phyloP scores from a whole-genome alignment of 2,113 vertebrate genomes.

The Cheilinus undulatus region DNA sequence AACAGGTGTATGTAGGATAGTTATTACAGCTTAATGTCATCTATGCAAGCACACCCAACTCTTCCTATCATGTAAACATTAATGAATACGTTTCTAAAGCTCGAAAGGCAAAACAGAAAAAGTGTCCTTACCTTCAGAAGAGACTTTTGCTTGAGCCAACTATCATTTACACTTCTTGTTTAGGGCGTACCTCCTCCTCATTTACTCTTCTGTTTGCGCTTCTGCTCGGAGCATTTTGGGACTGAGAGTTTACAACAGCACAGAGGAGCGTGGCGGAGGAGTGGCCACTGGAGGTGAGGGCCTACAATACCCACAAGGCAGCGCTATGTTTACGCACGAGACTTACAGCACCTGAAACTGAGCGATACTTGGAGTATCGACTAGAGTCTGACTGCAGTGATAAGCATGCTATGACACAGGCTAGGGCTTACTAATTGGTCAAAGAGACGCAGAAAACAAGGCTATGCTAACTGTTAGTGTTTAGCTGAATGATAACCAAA shows the following conservation, averaged over 20 bases:
- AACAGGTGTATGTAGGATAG: slow-evolving; percentile 54
- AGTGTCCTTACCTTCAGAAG: too few species aligned
- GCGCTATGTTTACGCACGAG: slow-evolving; percentile 35
- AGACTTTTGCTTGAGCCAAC: slow-evolving; percentile 12
- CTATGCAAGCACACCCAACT: too few species aligned
- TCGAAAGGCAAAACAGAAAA: too few species aligned
- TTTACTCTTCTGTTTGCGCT: slow-evolving; percentile 32
- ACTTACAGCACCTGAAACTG: slow-evolving; percentile 81
- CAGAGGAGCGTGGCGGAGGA: neutral
- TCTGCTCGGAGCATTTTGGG: slow-evolving; percentile 70
- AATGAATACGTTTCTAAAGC: too few species aligned
- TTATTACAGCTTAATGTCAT: slow-evolving; percentile 40
- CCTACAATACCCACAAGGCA: slow-evolving; percentile 77
- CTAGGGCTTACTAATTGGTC: fast-evolving
- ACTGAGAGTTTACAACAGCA: slow-evolving; percentile 62
- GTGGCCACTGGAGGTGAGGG: neutral
- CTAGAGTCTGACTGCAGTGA: slow-evolving; percentile 14
- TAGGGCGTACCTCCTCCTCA: slow-evolving; percentile 46
- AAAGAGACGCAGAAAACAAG: neutral
- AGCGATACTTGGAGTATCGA: slow-evolving; percentile 74
- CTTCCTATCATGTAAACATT: neutral
- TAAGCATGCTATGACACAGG: slow-evolving; percentile 6
- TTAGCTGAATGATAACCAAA: neutral
- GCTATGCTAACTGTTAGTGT: neutral
- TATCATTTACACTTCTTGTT: slow-evolving; percentile 17